Evolutionary conservation across 1,140 invertebrate species (phyloP).

Genomic region (Dufourea novaeangliae): DNA sequence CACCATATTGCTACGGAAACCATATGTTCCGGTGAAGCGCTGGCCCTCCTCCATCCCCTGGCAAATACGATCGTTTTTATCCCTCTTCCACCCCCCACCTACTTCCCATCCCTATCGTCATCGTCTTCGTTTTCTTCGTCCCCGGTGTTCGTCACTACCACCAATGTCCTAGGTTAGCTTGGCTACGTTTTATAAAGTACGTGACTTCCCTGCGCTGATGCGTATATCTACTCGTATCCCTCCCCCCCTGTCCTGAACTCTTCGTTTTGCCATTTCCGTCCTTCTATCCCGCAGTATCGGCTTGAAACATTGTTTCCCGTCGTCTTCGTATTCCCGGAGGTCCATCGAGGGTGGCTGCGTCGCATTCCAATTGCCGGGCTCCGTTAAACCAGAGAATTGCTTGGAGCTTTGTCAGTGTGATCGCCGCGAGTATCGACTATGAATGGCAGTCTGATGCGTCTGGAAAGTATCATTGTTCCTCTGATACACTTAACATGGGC

Average conservation of each 20-base stretch:
- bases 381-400: conserved; percentile 7
- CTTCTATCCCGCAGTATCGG: background rate
- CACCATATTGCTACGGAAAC: conserved; percentile 59
- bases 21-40: conserved; percentile 58
- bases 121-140: conserved; percentile 33
- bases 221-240: conserved; percentile 16
- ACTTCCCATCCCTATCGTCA: background rate
- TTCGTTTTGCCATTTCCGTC: conserved; percentile 17
- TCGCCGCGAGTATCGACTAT: background rate
- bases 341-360: conserved; percentile 23
- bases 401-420: conserved; percentile 5
- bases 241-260: background rate
- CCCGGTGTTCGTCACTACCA: background rate
- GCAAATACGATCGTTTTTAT: conserved; percentile 54
- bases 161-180: conserved; percentile 31
- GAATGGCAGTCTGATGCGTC: background rate
- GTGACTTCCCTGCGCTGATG: conserved; percentile 49
- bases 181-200: conserved; percentile 65
- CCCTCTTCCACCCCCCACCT: background rate
- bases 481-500: too few species aligned
- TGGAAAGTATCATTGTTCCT: background rate
- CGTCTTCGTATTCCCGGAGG: conserved; percentile 39
- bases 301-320: conserved; percentile 54
- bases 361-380: conserved; percentile 52
- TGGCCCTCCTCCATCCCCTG: conserved; percentile 39